phyloP scores from a whole-genome alignment of 1,140 invertebrate genomes.

The Diabrotica undecimpunctata region DNA sequence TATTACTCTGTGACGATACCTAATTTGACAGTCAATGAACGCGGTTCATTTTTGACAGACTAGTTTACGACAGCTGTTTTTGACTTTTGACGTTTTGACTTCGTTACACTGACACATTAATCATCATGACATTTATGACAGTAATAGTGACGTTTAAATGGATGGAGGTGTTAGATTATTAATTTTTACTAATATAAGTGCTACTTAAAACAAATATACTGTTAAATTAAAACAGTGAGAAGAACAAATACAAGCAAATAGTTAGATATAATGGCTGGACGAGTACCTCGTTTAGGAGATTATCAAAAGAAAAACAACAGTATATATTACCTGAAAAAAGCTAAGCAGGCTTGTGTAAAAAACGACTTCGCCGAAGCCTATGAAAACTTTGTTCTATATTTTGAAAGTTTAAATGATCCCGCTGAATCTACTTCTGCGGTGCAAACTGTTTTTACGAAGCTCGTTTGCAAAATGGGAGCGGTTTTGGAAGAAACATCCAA shows the following conservation, averaged over 20 bases:
- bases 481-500: constrained; percentile 28
- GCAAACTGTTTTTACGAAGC: constrained; percentile 26
- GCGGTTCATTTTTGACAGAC: too few species aligned
- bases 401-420: constrained; percentile 31
- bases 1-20: too few species aligned
- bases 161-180: background rate
- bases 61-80: background rate
- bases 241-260: background rate
- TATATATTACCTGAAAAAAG: constrained; percentile 27
- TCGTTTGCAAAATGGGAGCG: constrained; percentile 26
- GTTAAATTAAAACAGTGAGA: too few species aligned
- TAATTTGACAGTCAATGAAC: too few species aligned
- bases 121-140: too few species aligned
- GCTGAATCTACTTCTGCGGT: constrained; percentile 20
- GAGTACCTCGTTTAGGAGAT: constrained; percentile 6
- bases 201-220: too few species aligned
- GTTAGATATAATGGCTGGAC: constrained; percentile 5
- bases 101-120: too few species aligned
- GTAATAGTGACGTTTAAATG: background rate
- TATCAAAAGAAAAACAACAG: constrained; percentile 21
- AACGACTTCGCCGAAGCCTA: constrained; percentile 29
- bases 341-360: constrained; percentile 25
- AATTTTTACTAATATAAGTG: too few species aligned
- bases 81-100: background rate
- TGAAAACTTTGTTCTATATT: constrained; percentile 31